A percentile compares a stretch with the other conserved stretches of the same genome.
Evolutionary conservation across 2,113 vertebrate genomes (phyloP).

Genomic region (Myrmophylax atrothorax): DNA sequence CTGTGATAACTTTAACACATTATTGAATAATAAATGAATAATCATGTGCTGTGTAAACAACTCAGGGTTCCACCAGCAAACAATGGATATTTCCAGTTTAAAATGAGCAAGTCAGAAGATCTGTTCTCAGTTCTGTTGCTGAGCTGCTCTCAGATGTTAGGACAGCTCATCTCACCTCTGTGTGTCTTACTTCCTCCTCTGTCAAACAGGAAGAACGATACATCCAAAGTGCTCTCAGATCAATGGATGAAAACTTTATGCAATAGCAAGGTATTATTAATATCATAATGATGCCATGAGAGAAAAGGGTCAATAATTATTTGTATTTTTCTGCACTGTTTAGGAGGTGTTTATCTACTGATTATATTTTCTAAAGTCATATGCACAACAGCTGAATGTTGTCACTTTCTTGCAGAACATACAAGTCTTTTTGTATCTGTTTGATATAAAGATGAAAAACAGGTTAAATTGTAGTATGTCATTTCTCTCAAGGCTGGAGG

Average conservation of each 20-base stretch:
- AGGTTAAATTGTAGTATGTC: constrained; percentile 46
- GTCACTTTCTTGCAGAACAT: constrained; percentile 6
- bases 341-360: not conserved
- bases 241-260: not conserved
- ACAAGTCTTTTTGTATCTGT: not conserved
- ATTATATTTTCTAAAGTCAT: not conserved
- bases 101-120: not conserved
- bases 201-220: not conserved
- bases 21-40: not conserved
- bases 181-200: not conserved
- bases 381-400: not conserved
- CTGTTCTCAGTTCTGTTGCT: not conserved
- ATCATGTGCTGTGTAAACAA: not conserved
- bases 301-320: constrained; percentile 14
- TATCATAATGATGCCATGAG: not conserved
- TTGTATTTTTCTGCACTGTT: constrained; percentile 23
- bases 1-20: not conserved
- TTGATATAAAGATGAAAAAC: constrained; percentile 41
- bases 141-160: not conserved
- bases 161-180: not conserved
- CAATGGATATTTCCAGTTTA: not conserved
- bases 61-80: not conserved
- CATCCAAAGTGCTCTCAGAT: constrained; percentile 10
- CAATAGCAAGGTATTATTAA: not conserved
- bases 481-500: constrained; percentile 56